A percentile compares a stretch with the other conserved stretches of the same genome.
Evolutionary conservation across 2,113 vertebrate genomes (phyloP).

Genomic region (Toxotes chatareus): DNA sequence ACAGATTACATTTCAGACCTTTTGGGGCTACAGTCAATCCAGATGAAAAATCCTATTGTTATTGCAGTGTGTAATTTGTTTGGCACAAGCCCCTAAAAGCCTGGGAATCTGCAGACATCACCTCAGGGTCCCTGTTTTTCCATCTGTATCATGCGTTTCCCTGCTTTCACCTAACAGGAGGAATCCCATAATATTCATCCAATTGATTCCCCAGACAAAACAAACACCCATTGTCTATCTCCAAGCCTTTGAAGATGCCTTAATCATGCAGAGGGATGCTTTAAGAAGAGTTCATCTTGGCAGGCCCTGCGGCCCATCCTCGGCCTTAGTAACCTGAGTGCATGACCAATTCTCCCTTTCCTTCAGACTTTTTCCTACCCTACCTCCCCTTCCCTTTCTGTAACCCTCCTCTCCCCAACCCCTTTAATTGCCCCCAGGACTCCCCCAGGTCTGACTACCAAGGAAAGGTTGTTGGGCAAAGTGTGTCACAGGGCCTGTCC

Average conservation of each 20-base stretch:
- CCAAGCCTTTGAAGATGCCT: conserved; percentile 83
- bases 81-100: conserved; percentile 79
- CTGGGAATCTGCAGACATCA: conserved; percentile 77
- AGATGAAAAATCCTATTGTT: conserved; percentile 48
- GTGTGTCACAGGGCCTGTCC: conserved; percentile 86
- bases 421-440: conserved; percentile 69
- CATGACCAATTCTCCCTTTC: conserved; percentile 77
- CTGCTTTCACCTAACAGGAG: conserved; percentile 85
- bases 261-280: conserved; percentile 82
- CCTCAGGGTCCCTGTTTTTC: conserved; percentile 72
- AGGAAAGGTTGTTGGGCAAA: conserved; percentile 84
- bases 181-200: conserved; percentile 78
- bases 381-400: conserved; percentile 55
- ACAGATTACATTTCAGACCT: conserved; percentile 81
- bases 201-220: conserved; percentile 78
- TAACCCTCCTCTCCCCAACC: conserved; percentile 63
- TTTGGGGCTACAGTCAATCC: conserved; percentile 75
- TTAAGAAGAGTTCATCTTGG: conserved; percentile 81
- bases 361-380: conserved; percentile 64
- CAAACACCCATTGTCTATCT: conserved; percentile 75
- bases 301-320: conserved; percentile 83
- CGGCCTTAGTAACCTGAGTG: conserved; percentile 81
- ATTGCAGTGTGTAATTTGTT: conserved; percentile 57
- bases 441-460: conserved; percentile 80
- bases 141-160: conserved; percentile 82